Evolutionary conservation across 2,113 vertebrate genomes (phyloP), one percentile per base, ranked within the genome.

Genomic region (Grammomys surdaster): DNA sequence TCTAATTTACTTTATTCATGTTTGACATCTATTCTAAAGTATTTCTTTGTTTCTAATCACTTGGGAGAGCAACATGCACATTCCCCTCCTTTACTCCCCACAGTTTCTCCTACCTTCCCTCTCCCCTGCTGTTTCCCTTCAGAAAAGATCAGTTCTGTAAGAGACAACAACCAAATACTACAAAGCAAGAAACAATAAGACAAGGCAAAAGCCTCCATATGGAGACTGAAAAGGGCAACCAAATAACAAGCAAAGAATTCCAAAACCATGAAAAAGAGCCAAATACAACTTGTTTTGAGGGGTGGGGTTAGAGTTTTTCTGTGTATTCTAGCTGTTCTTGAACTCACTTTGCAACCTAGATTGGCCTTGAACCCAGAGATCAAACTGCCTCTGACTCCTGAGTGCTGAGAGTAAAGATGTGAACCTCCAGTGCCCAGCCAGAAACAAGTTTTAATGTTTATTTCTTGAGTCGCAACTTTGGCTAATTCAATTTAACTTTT

Each of bases 401-500:
- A 36, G 33, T 70, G 33, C 33, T 70, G 69, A n/a, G 69, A 7
- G n/a, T 70, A 70, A n/a, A 70, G 16, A 17, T 16, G 33, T 70
- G 69, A 0, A 70, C 69, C 13, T 36, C 28, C 67, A 69, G 1
- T 16, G 12, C 31, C 16, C 14, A 36, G 69, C 69, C 33, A 36
- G 69, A 58, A 19, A 81, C 33, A 56, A n/a, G 19, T 73, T 78
- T 60, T 31, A 65, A 80, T 78, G 3, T 88, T 88, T 76, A 65
- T 56, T 80, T 92, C 33, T 90, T 96, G 31, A 93, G 33, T 85
- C 76, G 85, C 40, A 84, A 72, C 6, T 75, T 96, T 85, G 89
- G 77, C n/a, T 95, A 19, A 40, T 86, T 14, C 24, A 73, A 36
- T 70, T 84, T 86, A 89, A 90, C 75, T 90, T 75, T 70, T 10